Percentiles rank a stretch among this genome's conserved stretches.
Evolutionary conservation across 2,113 vertebrate species (phyloP).

Genomic region (Hiodon alosoides): DNA sequence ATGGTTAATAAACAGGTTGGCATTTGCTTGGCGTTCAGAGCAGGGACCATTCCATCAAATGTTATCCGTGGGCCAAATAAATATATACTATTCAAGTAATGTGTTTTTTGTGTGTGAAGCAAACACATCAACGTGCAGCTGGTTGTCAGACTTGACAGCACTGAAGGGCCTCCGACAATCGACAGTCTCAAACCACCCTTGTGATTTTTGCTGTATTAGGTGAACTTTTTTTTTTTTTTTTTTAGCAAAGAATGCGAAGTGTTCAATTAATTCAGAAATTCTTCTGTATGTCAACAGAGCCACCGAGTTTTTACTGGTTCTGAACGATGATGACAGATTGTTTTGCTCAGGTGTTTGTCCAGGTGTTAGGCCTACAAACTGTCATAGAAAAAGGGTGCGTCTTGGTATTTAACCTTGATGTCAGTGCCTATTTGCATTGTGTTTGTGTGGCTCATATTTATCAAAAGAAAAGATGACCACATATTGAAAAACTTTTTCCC

Average conservation of each 20-base stretch:
- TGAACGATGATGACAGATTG: constrained; percentile 74
- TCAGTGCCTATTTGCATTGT: constrained; percentile 51
- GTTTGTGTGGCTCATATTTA: constrained; percentile 53
- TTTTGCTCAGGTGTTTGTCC: constrained; percentile 71
- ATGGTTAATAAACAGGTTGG: neutral
- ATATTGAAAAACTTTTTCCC: constrained; percentile 49
- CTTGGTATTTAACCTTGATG: constrained; percentile 52
- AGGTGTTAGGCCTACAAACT: constrained; percentile 71
- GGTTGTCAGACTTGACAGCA: constrained; percentile 2
- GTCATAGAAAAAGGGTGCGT: constrained; percentile 62
- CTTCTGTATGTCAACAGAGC: constrained; percentile 66
- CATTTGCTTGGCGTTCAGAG: neutral
- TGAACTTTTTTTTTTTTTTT: neutral
- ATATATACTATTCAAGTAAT: constrained; percentile 32
- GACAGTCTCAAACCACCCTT: neutral
- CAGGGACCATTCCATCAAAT: neutral
- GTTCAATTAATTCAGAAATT: constrained; percentile 72
- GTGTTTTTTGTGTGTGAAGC: neutral
- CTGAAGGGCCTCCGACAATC: neutral
- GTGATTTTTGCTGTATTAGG: constrained; percentile 15
- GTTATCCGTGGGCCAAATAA: neutral
- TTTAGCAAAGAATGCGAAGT: constrained; percentile 58
- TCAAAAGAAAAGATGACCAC: constrained; percentile 50
- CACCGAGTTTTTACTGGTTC: constrained; percentile 67
- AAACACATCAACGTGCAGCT: neutral